These are phyloP conservation scores for Drosophila imparisetae DNA, from an alignment of 2,888 invertebrate genomes.

Conservation along the genomic window DNA sequence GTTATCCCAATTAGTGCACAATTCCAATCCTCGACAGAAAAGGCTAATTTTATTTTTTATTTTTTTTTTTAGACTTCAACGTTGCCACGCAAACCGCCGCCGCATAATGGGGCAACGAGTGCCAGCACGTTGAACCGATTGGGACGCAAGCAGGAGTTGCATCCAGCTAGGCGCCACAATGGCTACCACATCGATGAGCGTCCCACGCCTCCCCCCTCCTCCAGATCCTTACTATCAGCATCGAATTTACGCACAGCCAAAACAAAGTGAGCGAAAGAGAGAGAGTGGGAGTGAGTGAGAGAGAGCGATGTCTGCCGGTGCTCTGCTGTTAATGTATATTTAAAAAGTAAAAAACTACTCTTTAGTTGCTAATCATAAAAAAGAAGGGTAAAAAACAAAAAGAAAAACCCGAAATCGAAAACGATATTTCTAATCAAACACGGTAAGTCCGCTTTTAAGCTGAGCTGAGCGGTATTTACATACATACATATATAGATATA, in stretches of 20 bases:
- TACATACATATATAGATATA: not conserved
- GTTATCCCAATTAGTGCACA: not conserved
- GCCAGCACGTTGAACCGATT: slow-evolving; percentile 78
- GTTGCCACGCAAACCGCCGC: slow-evolving; percentile 81
- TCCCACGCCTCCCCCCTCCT: slow-evolving; percentile 73
- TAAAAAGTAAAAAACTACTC: slow-evolving; percentile 31
- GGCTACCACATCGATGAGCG: slow-evolving; percentile 81
- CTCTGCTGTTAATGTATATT: slow-evolving; percentile 54
- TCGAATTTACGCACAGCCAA: slow-evolving; percentile 79
- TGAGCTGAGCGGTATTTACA: slow-evolving; percentile 22
- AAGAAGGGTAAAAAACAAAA: slow-evolving; percentile 2
- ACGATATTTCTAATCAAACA: slow-evolving; percentile 57
- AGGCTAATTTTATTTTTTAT: not conserved
- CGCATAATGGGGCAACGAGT: slow-evolving; percentile 70
- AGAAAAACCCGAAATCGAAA: slow-evolving; percentile 44
- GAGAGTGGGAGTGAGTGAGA: not conserved
- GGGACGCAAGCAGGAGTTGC: slow-evolving; percentile 74
- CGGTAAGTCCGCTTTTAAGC: slow-evolving; percentile 32
- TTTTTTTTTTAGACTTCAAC: slow-evolving; percentile 73
- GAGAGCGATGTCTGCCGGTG: slow-evolving; percentile 34
- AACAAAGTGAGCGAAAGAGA: slow-evolving; percentile 45
- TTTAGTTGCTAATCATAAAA: slow-evolving; percentile 56
- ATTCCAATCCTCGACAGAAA: not conserved
- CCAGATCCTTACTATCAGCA: slow-evolving; percentile 82
- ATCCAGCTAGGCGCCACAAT: slow-evolving; percentile 63